These are phyloP conservation scores for Lasioglossum vierecki DNA, from an alignment of 2,888 invertebrate species.

Conservation along the genomic window DNA sequence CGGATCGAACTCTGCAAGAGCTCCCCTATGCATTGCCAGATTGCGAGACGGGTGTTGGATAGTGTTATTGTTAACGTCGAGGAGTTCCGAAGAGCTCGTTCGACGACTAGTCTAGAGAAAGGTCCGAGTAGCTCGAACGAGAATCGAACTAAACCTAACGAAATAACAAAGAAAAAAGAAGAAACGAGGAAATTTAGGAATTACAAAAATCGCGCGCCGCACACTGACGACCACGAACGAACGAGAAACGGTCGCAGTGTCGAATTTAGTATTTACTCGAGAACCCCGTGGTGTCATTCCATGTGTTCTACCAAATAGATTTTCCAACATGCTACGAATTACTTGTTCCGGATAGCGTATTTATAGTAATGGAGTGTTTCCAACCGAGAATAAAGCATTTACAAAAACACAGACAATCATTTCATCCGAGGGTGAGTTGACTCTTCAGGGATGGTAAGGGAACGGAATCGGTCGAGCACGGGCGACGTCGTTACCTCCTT, in stretches of 20 bases:
- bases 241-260: not conserved
- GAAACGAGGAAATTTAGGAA: not conserved
- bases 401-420: constrained; percentile 14
- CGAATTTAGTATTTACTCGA: constrained; percentile 14
- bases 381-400: constrained; percentile 19
- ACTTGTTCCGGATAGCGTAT: constrained; percentile 18
- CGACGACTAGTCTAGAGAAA: not conserved
- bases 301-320: constrained; percentile 14
- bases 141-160: constrained; percentile 9
- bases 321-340: constrained; percentile 18
- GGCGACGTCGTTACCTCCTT: not conserved
- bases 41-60: not conserved
- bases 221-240: not conserved
- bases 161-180: not conserved
- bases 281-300: constrained; percentile 16
- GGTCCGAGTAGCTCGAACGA: constrained; percentile 4
- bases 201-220: not conserved
- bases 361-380: constrained; percentile 21
- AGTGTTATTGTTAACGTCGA: constrained; percentile 13
- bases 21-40: not conserved
- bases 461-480: not conserved
- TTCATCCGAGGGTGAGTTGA: constrained; percentile 5
- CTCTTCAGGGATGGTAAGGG: not conserved
- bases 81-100: not conserved
- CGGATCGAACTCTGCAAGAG: not conserved